phyloP scores from a whole-genome alignment of 92 coral and sea anemone genomes.

The Bergia sp. region DNA sequence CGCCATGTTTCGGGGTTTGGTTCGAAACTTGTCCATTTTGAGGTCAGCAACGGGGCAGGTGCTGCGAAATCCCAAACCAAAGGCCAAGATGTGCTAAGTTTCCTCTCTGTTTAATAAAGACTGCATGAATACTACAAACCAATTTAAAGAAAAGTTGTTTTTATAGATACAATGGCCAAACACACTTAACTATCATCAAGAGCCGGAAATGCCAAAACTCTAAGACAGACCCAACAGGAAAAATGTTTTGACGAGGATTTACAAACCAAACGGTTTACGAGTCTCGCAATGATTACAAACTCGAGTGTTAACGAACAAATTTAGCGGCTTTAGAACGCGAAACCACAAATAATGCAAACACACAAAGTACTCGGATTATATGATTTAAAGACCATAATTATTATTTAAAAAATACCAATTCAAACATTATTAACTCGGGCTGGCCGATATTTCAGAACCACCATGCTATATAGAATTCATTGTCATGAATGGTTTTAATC shows the following conservation, averaged over 20 bases:
- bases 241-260: not conserved
- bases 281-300: not conserved
- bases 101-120: conserved; percentile 10
- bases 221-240: not conserved
- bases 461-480: not conserved
- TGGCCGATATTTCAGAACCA: not conserved
- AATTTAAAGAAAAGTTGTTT: conserved; percentile 20
- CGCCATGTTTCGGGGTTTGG: not conserved
- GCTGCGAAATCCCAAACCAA: not conserved
- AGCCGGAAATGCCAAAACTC: conserved; percentile 45
- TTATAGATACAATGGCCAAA: not conserved
- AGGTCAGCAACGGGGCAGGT: conserved; percentile 25
- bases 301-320: conserved; percentile 18
- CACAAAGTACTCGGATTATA: not conserved
- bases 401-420: not conserved
- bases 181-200: not conserved
- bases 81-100: not conserved
- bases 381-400: too few relatives aligned
- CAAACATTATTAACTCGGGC: not conserved
- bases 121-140: not conserved
- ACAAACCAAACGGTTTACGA: not conserved
- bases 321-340: conserved; percentile 15
- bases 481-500: conserved; percentile 12
- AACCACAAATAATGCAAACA: conserved; percentile 1
- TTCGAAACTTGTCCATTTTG: conserved; percentile 42